Conservation (phyloP, 2,888 invertebrate genomes). For the Idaea dimidiata region DNA sequence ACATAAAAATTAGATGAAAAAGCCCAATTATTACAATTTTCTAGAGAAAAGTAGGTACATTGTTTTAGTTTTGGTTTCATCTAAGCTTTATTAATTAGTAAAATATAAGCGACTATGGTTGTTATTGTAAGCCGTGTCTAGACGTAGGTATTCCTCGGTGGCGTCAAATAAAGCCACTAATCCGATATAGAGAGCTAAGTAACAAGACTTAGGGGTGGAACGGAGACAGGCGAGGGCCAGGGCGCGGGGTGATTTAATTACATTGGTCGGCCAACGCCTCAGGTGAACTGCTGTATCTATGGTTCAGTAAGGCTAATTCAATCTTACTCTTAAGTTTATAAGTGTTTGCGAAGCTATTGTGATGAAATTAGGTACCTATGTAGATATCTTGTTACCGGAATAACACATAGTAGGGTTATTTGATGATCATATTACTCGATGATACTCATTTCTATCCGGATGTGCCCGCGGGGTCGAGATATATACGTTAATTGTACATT, state of each 20-base stretch:
- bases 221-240: conserved; percentile 19
- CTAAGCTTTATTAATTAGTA: conserved; percentile 7
- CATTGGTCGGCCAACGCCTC: conserved; percentile 28
- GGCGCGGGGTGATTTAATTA: conserved; percentile 32
- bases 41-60: background rate
- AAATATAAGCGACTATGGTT: conserved; percentile 15
- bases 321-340: conserved; percentile 16
- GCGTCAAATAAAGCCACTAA: conserved; percentile 34
- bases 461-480: too few relatives aligned
- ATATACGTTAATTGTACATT: too few relatives aligned
- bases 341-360: background rate
- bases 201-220: conserved; percentile 26
- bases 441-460: too few relatives aligned
- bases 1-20: too few relatives aligned
- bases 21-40: too few relatives aligned
- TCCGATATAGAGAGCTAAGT: conserved; percentile 33
- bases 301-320: conserved; percentile 18
- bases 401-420: too few relatives aligned
- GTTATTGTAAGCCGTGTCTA: conserved; percentile 30
- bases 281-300: conserved; percentile 19
- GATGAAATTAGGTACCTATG: too few relatives aligned
- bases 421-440: too few relatives aligned
- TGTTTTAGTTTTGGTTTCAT: background rate
- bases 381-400: too few relatives aligned
- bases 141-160: conserved; percentile 30